phyloP scores from a whole-genome alignment of 2,113 vertebrate species.

The Potamarius usumacintae region DNA sequence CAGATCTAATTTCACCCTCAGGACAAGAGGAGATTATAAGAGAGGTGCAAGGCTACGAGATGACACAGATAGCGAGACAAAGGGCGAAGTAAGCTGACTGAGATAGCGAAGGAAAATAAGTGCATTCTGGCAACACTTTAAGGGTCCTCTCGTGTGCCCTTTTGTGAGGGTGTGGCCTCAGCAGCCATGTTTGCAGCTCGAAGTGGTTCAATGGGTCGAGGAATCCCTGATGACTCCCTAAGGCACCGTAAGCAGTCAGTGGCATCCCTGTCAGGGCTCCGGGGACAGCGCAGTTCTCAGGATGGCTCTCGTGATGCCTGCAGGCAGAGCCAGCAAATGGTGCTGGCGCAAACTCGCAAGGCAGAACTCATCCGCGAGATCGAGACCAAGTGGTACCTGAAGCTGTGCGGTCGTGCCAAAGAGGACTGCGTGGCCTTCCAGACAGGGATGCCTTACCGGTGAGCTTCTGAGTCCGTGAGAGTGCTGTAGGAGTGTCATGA shows the following conservation, averaged over 20 bases:
- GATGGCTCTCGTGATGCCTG: constrained; percentile 73
- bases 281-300: constrained; percentile 72
- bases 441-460: constrained; percentile 94
- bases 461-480: constrained; percentile 58
- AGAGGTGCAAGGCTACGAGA: constrained; percentile 44
- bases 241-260: constrained; percentile 79
- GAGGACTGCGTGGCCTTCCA: constrained; percentile 79
- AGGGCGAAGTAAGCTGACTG: constrained; percentile 31
- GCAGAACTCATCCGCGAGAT: constrained; percentile 80
- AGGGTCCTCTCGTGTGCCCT: not conserved
- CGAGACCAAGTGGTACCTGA: constrained; percentile 92
- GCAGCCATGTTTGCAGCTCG: constrained; percentile 84
- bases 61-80: constrained; percentile 42
- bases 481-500: not conserved
- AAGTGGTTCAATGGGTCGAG: constrained; percentile 76
- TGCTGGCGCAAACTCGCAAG: constrained; percentile 71
- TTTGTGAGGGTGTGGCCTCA: constrained; percentile 26
- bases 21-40: constrained; percentile 76
- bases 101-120: constrained; percentile 20
- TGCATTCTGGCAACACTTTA: not conserved
- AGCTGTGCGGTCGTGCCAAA: constrained; percentile 79
- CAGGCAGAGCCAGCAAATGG: constrained; percentile 62
- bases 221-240: constrained; percentile 66
- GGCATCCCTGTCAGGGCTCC: constrained; percentile 71
- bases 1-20: constrained; percentile 84